Evolutionary conservation across 2,113 vertebrate genomes (phyloP), one percentile per base, ranked within the genome.

Genomic region (Serilophus lunatus): DNA sequence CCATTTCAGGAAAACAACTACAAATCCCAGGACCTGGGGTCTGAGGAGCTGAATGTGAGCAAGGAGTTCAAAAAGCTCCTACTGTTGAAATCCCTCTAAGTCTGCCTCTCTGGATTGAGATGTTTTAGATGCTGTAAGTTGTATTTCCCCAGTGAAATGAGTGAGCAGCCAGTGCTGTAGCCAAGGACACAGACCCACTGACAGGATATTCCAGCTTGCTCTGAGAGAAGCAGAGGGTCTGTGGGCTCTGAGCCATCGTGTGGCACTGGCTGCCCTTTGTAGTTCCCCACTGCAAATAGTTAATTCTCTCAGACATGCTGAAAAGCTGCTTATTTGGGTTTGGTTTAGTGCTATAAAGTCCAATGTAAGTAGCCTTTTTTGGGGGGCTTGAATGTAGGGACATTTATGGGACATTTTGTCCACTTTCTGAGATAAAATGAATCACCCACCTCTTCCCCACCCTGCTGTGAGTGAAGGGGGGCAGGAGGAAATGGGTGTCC

Each of bases 141-240:
- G 66, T 36, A 16, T 91, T 92, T 96, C 92, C 86, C 79, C 51
- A 6, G 93, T 35, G 90, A 53, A 60, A 93, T 57, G 53, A 49
- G 36, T 60, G 83, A 80, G 89, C 88, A 56, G 76, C 15, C 10
- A 10, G 66, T 38, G 79, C 86, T 0, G 59, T 74, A 63, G 90
- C 83, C 83, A 56, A 47, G 76, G 86, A 44, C 89, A 83, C 33
- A 4, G 66, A 16, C 28, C 69, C 23, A 26, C 47, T 54, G 49
- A 5, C 0, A 0, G 70, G 78, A 28, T n/a, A 6, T 44, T 91
- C 53, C 47, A 63, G 80, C 49, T 33, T 49, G 35, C 40, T 25
- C 23, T 13, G 56, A 25, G 77, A 28, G 70, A 16, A 66, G 29
- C 3, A 0, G 49, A 13, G 53, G 49, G 23, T 54, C 54, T 60